Base-by-base conservation (phyloP, 2,797 vertebrate genomes). In the Rhinatrema bivittatum region DNA sequence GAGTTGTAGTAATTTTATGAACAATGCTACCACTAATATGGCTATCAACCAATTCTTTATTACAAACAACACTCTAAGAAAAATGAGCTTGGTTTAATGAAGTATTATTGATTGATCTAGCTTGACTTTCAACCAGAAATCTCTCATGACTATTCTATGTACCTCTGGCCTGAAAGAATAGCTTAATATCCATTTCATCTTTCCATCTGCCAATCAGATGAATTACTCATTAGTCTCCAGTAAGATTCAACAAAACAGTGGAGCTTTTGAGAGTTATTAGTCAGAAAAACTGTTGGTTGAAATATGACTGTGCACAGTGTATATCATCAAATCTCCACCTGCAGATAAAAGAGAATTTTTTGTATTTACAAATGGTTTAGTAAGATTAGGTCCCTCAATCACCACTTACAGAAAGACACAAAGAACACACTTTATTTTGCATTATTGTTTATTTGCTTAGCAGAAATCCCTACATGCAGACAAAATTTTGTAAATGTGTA, bases 81-180 rank as follows among this genome's bases (percentile, higher is more conserved):
- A 20, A 20, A 11, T 21, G 32, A 48, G 26, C 40, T 4, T 19
- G 25, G 2, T 23, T 46, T 20, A 20, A 32, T n/a, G 37, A 49
- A 49, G 29, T 16, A 11, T 29, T 7, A 33, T 22, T n/a, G 29
- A 9, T 16, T 40, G 13, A 12, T 32, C 11, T 6, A 20, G 33
- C n/a, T 43, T 29, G 10, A 28, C 17, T 47, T 44, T 20, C 24
- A 28, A 10, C 36, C 25, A 14, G 10, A 52, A 45, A 41, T 32
- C 9, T 9, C 21, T 17, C 15, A 10, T 18, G n/a, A 39, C n/a
- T 23, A 25, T 3, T 16, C 11, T 10, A 13, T 28, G 13, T 16
- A 5, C 5, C 16, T 29, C 28, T 28, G 5, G 28, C 5, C 10
- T 16, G 9, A 5, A 10, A 29, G 15, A 10, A 17, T 4, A 11